These are phyloP conservation scores for Chrysaora quinquecirrha DNA, from an alignment of 30 jellyfish, hydroid and myxozoan genomes.

Conservation along the genomic window DNA sequence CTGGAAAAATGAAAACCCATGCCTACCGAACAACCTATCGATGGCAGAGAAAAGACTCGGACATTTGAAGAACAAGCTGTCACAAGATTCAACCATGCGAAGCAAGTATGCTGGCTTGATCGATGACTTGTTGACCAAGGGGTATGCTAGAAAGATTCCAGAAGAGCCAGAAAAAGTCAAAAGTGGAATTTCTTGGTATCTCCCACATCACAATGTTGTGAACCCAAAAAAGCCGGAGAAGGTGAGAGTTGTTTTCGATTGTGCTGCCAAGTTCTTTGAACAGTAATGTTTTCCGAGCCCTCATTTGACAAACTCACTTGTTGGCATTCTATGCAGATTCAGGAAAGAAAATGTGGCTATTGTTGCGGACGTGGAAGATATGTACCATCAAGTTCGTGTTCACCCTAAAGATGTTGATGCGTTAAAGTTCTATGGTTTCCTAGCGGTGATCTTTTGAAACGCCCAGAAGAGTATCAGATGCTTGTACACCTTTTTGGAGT, in stretches of 20 bases:
- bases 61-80: conserved; percentile 17
- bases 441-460: conserved; percentile 10
- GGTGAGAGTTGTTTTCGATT: conserved; percentile 43
- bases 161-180: not conserved
- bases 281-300: conserved; percentile 31
- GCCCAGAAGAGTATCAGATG: conserved; percentile 16
- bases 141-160: conserved; percentile 26
- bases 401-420: conserved; percentile 29
- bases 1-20: conserved; percentile 22
- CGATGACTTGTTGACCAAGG: conserved; percentile 24
- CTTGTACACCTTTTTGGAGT: conserved; percentile 41
- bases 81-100: not conserved
- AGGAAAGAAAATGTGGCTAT: conserved; percentile 19
- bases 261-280: conserved; percentile 46
- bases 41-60: conserved; percentile 47
- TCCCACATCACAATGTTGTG: conserved; percentile 34
- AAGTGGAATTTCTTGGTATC: conserved; percentile 29
- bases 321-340: conserved; percentile 36
- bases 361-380: conserved; percentile 30
- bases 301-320: conserved; percentile 13
- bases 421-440: conserved; percentile 37
- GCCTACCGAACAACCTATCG: conserved; percentile 29
- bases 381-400: conserved; percentile 40
- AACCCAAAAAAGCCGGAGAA: conserved; percentile 43
- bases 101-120: conserved; percentile 10